Conservation (phyloP, 2,888 invertebrate species). For the Campoplex nolae region DNA sequence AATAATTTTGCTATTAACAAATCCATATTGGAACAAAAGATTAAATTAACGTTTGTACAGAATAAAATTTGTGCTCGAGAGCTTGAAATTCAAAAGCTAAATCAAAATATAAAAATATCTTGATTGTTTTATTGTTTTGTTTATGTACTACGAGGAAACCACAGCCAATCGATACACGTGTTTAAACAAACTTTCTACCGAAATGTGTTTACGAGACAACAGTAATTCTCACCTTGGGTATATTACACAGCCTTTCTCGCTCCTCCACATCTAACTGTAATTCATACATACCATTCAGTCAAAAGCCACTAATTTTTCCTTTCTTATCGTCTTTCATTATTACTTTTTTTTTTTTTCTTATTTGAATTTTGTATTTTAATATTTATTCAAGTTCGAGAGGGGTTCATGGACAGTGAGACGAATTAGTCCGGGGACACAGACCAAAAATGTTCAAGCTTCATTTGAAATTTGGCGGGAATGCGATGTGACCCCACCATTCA, state of each 20-base stretch:
- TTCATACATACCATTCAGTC: conserved; percentile 83
- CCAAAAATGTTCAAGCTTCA: conserved; percentile 1
- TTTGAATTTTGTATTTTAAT: no score
- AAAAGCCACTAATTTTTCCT: conserved; percentile 73
- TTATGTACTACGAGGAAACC: conserved; percentile 45
- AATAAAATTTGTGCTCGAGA: conserved; percentile 56
- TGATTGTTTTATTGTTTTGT: conserved; percentile 1
- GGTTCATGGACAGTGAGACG: neutral
- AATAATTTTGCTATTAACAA: conserved; percentile 52
- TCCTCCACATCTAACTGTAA: conserved; percentile 84
- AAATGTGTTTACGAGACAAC: conserved; percentile 69
- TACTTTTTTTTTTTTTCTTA: neutral
- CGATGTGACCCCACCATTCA: conserved; percentile 10
- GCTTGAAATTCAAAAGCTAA: conserved; percentile 19
- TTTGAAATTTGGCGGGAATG: conserved; percentile 39
- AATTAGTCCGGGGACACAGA: neutral
- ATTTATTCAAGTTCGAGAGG: neutral
- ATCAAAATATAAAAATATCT: conserved; percentile 14
- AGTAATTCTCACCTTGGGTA: conserved; percentile 83
- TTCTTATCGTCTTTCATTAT: conserved; percentile 10
- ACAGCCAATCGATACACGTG: conserved; percentile 59
- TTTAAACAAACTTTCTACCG: conserved; percentile 61
- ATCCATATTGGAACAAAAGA: conserved; percentile 62
- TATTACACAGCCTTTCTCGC: conserved; percentile 84
- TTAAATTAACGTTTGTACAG: conserved; percentile 68